phyloP scores from a whole-genome alignment of 2,113 vertebrate genomes.

The Apaloderma vittatum region DNA sequence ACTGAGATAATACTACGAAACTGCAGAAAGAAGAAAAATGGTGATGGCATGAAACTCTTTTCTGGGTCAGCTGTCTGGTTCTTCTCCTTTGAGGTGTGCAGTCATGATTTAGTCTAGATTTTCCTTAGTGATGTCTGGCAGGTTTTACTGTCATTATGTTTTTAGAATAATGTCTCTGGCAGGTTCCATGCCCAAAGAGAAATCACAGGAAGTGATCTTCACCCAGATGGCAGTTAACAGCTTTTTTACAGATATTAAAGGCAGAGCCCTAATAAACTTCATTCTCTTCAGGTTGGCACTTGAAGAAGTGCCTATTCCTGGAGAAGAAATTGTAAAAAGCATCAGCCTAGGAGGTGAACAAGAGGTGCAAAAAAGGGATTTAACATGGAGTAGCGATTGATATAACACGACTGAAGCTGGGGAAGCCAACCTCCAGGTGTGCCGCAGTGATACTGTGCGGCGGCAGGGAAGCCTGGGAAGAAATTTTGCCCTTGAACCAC shows the following conservation, averaged over 20 bases:
- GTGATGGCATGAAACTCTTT: not conserved
- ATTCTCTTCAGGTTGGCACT: not conserved
- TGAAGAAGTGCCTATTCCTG: not conserved
- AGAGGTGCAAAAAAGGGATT: not conserved
- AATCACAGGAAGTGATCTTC: not conserved
- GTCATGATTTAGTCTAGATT: conserved; percentile 17
- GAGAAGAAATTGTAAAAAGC: not conserved
- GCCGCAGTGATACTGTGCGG: not conserved
- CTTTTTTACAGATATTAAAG: not conserved
- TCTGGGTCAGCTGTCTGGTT: not conserved
- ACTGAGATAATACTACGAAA: not conserved
- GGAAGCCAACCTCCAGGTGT: not conserved
- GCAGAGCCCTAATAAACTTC: not conserved
- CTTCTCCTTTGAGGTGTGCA: conserved; percentile 16
- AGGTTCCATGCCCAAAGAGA: not conserved
- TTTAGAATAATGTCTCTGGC: not conserved
- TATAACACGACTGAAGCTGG: not conserved
- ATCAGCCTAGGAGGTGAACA: not conserved
- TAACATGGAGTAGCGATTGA: accelerated
- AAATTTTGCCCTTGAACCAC: not conserved
- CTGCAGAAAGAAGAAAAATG: not conserved
- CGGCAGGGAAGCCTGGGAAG: not conserved
- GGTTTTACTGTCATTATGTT: not conserved
- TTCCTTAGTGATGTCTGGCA: not conserved
- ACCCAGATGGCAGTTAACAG: not conserved